These are phyloP conservation scores for Larimichthys polyactis DNA, from an alignment of 2,113 vertebrate species.

Conservation along the genomic window DNA sequence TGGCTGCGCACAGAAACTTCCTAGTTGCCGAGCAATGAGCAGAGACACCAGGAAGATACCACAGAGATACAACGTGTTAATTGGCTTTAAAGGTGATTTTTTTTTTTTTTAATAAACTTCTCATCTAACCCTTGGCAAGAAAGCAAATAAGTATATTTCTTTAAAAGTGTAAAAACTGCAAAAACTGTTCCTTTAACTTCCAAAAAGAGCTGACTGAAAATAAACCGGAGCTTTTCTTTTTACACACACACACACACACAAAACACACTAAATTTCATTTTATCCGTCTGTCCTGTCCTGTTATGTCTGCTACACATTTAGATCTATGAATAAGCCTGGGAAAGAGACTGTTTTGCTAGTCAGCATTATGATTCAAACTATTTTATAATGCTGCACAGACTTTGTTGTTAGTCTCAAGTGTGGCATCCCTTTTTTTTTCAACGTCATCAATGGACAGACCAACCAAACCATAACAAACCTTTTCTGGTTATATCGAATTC, in stretches of 20 bases:
- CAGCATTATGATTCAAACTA: background rate
- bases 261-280: background rate
- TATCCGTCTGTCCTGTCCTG: background rate
- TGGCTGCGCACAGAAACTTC: background rate
- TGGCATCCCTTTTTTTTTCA: conserved; percentile 13
- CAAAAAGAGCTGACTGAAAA: background rate
- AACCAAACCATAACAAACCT: conserved; percentile 6
- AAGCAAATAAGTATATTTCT: background rate
- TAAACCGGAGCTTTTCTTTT: background rate
- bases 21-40: background rate
- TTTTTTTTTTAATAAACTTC: background rate
- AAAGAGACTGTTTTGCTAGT: background rate
- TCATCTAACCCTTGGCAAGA: background rate
- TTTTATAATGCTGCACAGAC: background rate
- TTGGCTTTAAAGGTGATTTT: background rate
- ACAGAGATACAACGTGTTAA: background rate
- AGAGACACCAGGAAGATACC: background rate
- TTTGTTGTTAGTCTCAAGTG: background rate
- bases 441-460: conserved; percentile 15
- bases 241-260: background rate
- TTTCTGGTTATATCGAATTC: background rate
- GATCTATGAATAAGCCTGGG: background rate
- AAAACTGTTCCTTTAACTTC: background rate
- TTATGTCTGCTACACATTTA: background rate
- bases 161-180: background rate